These are phyloP conservation scores for Prunella strophiata DNA, from an alignment of 2,797 vertebrate species.

Conservation along the genomic window DNA sequence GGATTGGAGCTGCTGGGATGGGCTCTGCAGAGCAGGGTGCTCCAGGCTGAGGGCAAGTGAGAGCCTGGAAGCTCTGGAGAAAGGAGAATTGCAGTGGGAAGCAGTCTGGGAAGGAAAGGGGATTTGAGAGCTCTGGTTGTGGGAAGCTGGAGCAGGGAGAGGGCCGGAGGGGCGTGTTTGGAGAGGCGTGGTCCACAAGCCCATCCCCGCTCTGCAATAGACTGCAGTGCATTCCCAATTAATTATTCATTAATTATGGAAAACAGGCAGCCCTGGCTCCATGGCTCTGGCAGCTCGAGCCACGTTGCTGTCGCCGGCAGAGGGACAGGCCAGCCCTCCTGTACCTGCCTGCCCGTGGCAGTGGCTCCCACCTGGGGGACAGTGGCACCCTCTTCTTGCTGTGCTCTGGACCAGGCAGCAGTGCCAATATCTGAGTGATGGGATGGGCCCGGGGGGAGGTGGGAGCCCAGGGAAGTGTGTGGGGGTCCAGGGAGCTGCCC, in stretches of 20 bases:
- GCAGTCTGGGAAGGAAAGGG: neutral
- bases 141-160: neutral
- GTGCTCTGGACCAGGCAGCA: neutral
- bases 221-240: constrained; percentile 61
- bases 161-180: neutral
- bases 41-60: accelerated
- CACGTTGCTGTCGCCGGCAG: accelerated
- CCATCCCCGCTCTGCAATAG: constrained; percentile 13
- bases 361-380: neutral
- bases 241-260: constrained; percentile 73
- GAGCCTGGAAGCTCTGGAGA: neutral
- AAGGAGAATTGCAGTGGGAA: accelerated
- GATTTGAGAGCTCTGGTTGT: neutral
- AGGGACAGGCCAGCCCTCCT: neutral
- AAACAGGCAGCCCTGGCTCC: constrained; percentile 21
- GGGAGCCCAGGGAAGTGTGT: accelerated
- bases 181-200: neutral
- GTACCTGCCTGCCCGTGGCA: neutral
- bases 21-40: neutral
- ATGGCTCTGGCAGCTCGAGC: neutral
- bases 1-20: neutral
- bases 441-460: neutral
- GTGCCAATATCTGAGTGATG: accelerated
- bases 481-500: neutral
- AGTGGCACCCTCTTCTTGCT: neutral